A percentile compares a stretch with the other conserved stretches of the same genome.
These are phyloP conservation scores for Tipula confusa DNA, from an alignment of 2,888 invertebrate genomes.

Conservation along the genomic window DNA sequence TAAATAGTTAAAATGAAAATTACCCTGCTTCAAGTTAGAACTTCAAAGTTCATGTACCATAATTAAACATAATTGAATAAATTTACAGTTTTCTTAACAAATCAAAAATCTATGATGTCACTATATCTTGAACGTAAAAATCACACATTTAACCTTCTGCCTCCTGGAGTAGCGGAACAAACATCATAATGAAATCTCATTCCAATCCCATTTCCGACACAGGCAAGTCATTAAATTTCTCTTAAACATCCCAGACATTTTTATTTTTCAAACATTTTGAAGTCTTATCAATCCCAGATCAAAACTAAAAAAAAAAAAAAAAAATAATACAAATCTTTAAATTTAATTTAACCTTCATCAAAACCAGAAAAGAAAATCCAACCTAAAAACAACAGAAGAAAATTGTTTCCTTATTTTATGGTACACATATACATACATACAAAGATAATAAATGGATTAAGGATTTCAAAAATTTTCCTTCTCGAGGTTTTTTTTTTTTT, in stretches of 20 bases:
- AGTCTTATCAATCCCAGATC: constrained; percentile 25
- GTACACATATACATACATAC: neutral
- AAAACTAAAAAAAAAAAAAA: neutral
- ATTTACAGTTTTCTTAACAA: too few relatives aligned
- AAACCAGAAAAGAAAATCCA: neutral
- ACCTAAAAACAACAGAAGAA: neutral
- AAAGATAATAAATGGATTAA: constrained; percentile 9
- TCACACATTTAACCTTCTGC: neutral
- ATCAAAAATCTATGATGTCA: too few relatives aligned
- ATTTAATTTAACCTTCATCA: constrained; percentile 25
- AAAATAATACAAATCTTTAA: neutral
- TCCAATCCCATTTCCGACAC: neutral
- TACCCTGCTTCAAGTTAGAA: too few relatives aligned
- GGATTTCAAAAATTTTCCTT: neutral
- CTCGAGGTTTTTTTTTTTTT: neutral
- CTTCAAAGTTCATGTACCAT: too few relatives aligned
- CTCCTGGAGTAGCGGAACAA: neutral
- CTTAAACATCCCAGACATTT: neutral
- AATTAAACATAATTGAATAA: too few relatives aligned
- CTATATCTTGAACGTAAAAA: too few relatives aligned
- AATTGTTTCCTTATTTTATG: neutral
- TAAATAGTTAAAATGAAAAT: too few relatives aligned
- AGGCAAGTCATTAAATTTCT: neutral
- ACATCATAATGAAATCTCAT: neutral
- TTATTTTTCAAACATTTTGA: neutral